Percentiles rank a stretch among this genome's conserved stretches.
Conservation (phyloP, 2,113 vertebrate genomes). For the Puntigrus tetrazona region DNA sequence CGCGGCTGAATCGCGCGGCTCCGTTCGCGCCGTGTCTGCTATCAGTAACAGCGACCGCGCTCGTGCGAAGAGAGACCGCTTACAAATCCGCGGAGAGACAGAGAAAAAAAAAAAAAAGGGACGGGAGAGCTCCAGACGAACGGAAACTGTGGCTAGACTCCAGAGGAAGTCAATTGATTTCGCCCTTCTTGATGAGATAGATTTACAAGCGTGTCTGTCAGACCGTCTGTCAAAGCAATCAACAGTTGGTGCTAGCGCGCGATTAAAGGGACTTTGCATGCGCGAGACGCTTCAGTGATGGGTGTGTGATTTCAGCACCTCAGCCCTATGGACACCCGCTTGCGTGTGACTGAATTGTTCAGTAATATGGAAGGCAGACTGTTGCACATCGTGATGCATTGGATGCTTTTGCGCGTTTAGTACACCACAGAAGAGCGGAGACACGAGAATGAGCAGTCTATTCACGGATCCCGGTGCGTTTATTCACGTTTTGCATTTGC, state of each 20-base stretch:
- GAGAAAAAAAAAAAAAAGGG: constrained; percentile 46
- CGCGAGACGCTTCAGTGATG: constrained; percentile 57
- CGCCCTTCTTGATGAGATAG: constrained; percentile 56
- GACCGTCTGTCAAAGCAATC: constrained; percentile 68
- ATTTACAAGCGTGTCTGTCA: constrained; percentile 49
- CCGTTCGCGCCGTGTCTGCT: constrained; percentile 68
- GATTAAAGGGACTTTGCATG: constrained; percentile 54
- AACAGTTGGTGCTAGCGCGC: constrained; percentile 77
- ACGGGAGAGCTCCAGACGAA: constrained; percentile 49
- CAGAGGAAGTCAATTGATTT: constrained; percentile 59
- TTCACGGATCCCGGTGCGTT: constrained; percentile 60
- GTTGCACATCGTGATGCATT: constrained; percentile 62
- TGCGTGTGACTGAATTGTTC: constrained; percentile 55
- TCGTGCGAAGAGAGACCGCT: constrained; percentile 58
- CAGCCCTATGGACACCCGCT: constrained; percentile 58
- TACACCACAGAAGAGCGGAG: constrained; percentile 68
- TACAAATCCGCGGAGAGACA: constrained; percentile 48
- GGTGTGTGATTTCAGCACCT: constrained; percentile 67
- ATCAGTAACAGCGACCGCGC: constrained; percentile 53
- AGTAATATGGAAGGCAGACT: constrained; percentile 72
- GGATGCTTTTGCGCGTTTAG: constrained; percentile 68
- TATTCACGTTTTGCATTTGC: constrained; percentile 51
- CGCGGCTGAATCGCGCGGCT: constrained; percentile 61
- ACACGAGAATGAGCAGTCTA: constrained; percentile 66
- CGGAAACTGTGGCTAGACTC: constrained; percentile 33